Percentiles rank a stretch among this genome's conserved stretches.
Conservation (phyloP, 2,797 vertebrate genomes). For the Enoplosus armatus region DNA sequence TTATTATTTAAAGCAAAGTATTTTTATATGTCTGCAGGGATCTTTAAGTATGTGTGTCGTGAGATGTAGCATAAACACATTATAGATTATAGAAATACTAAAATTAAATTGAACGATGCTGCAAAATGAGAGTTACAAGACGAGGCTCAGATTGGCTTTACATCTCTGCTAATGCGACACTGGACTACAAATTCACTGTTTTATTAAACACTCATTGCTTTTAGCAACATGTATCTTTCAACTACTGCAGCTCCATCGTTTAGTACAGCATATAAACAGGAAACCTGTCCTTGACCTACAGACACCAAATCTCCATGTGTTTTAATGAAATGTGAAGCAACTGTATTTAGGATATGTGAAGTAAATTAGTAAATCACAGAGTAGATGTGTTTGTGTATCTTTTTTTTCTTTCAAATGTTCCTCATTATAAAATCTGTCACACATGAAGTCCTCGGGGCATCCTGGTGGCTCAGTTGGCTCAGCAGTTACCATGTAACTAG, state of each 20-base stretch:
- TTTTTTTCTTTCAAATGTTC: constrained; percentile 7
- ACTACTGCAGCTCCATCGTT: constrained; percentile 27
- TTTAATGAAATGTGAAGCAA: constrained; percentile 32
- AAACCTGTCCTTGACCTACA: constrained; percentile 49
- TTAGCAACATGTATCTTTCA: constrained; percentile 27
- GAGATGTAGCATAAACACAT: not conserved
- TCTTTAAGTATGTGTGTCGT: not conserved
- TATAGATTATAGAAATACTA: not conserved
- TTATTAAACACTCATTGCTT: constrained; percentile 40
- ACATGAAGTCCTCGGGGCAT: constrained; percentile 35
- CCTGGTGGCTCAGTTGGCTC: constrained; percentile 46
- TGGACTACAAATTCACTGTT: constrained; percentile 11
- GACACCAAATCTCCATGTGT: constrained; percentile 30
- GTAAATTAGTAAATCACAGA: constrained; percentile 16
- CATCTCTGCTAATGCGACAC: constrained; percentile 26
- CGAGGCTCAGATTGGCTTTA: not conserved
- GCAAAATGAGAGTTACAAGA: constrained; percentile 16
- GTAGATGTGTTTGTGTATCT: not conserved
- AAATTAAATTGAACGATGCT: not conserved
- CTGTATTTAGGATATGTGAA: constrained; percentile 17
- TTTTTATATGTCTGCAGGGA: not conserved
- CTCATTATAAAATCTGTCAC: constrained; percentile 39
- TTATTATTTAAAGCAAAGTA: not conserved
- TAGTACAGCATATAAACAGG: constrained; percentile 25
- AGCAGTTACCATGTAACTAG: constrained; percentile 31